A percentile compares a stretch with the other conserved stretches of the same genome.
Conservation (phyloP, 2,888 invertebrate genomes). For the Actias luna region DNA sequence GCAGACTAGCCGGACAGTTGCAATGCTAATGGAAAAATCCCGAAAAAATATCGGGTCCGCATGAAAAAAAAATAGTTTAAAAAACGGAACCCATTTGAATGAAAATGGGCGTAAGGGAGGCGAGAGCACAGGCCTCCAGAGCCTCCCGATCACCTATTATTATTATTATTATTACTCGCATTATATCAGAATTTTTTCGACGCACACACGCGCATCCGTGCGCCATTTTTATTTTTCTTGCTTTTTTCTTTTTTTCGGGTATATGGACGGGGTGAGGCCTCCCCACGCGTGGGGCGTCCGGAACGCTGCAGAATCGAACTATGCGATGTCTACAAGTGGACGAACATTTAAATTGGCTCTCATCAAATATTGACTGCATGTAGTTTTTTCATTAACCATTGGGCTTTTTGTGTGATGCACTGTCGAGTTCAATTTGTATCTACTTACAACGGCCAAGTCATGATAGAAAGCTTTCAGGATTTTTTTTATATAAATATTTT, state of each 20-base stretch:
- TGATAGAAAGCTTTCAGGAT: conserved; percentile 25
- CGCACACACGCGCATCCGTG: conserved; percentile 57
- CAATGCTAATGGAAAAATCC: conserved; percentile 76
- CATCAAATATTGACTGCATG: conserved; percentile 81
- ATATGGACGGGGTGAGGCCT: conserved; percentile 49
- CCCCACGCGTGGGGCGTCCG: conserved; percentile 49
- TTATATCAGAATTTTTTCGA: conserved; percentile 80
- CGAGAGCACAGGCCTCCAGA: conserved; percentile 58
- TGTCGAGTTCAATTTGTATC: conserved; percentile 59
- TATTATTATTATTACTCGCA: conserved; percentile 79
- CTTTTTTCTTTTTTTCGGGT: conserved; percentile 71
- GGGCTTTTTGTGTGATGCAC: conserved; percentile 63
- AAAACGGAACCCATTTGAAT: conserved; percentile 78
- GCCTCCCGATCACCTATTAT: conserved; percentile 76
- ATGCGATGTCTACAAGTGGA: conserved; percentile 81
- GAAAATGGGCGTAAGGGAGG: conserved; percentile 70
- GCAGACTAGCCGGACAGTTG: conserved; percentile 63
- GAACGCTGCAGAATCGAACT: conserved; percentile 61
- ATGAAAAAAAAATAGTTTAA: conserved; percentile 66
- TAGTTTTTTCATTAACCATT: conserved; percentile 79
- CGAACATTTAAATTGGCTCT: conserved; percentile 81
- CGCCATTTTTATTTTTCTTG: conserved; percentile 77
- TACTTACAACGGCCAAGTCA: conserved; percentile 52
- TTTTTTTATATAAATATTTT: conserved; percentile 12
- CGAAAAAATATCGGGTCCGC: conserved; percentile 72